A percentile compares a stretch with the other conserved stretches of the same genome.
Conservation (phyloP, 1,140 invertebrate genomes). For the Musca vetustissima region DNA sequence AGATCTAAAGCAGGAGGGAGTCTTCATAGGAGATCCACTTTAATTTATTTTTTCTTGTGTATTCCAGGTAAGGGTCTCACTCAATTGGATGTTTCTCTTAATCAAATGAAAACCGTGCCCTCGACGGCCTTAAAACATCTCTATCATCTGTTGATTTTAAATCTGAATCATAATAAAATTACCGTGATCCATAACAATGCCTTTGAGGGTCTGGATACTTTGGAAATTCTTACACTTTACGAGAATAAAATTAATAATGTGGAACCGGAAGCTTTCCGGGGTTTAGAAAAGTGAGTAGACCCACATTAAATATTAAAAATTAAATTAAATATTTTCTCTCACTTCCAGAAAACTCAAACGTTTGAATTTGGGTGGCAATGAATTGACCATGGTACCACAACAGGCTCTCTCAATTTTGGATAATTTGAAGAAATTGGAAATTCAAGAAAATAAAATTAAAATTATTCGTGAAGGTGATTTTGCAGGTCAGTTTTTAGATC, state of each 20-base stretch:
- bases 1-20: too few species aligned
- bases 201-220: constrained; percentile 80
- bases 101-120: constrained; percentile 75
- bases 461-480: constrained; percentile 80
- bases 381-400: constrained; percentile 73
- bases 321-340: constrained; percentile 9
- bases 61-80: constrained; percentile 74
- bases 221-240: constrained; percentile 85
- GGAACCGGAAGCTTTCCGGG: constrained; percentile 81
- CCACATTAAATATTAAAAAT: constrained; percentile 42
- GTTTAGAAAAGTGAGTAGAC: constrained; percentile 76
- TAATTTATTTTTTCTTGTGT: constrained; percentile 78
- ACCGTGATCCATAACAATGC: constrained; percentile 72
- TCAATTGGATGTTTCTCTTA: constrained; percentile 80
- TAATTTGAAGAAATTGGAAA: constrained; percentile 80
- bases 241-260: constrained; percentile 80
- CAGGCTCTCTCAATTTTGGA: constrained; percentile 73
- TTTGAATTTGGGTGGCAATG: constrained; percentile 84
- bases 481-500: constrained; percentile 68
- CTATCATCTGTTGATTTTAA: constrained; percentile 80
- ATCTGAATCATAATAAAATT: constrained; percentile 88
- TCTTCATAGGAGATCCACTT: too few species aligned
- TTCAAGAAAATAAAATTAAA: constrained; percentile 82
- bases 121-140: constrained; percentile 76
- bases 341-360: constrained; percentile 76